Evolutionary conservation across 2,113 vertebrate species (phyloP).

Genomic region (Saccopteryx bilineata): DNA sequence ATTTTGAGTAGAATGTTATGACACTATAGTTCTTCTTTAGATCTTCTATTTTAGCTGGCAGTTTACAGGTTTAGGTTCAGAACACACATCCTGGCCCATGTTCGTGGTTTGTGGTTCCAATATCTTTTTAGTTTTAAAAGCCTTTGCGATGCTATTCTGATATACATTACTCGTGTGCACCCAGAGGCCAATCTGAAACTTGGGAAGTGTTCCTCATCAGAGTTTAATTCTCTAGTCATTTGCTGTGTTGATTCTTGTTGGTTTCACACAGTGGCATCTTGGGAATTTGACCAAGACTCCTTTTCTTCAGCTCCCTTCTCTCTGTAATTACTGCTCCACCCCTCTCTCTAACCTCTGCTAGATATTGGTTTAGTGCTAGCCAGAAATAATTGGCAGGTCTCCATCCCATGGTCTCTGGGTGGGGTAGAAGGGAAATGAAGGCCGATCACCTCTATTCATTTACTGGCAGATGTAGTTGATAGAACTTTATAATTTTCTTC

Average conservation of each 20-base stretch:
- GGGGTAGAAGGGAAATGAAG: neutral
- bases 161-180: neutral
- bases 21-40: conserved; percentile 72
- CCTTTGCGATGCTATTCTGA: neutral
- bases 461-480: neutral
- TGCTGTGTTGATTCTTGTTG: neutral
- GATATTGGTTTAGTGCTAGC: neutral
- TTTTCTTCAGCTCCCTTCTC: neutral
- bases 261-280: neutral
- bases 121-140: conserved; percentile 57
- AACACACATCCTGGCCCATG: conserved; percentile 56
- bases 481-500: neutral
- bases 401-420: neutral
- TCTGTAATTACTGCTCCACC: neutral
- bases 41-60: conserved; percentile 67
- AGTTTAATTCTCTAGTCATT: conserved; percentile 21
- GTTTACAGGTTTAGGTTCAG: conserved; percentile 62
- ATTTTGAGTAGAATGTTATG: conserved; percentile 63
- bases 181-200: neutral
- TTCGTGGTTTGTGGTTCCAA: conserved; percentile 55
- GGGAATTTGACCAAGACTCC: neutral
- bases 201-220: neutral
- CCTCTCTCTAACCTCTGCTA: neutral
- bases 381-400: neutral
- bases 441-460: neutral